Base-by-base conservation (phyloP, 2,797 vertebrate genomes). In the Diplodus sargus region DNA sequence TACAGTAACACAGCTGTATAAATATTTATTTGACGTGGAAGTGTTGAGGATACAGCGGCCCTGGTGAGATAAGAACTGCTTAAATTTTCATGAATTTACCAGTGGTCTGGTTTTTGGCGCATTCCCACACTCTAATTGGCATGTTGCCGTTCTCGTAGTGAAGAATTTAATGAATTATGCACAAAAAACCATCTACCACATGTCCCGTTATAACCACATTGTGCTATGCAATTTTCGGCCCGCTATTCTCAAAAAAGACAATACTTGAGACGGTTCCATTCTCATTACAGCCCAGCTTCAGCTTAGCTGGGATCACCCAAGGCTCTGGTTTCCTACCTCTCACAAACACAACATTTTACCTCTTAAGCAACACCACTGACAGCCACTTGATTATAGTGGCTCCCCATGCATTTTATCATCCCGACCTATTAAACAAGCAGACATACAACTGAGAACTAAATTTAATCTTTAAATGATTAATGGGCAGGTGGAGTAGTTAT, bases 11-110 rank as follows among this genome's bases (percentile, higher is more conserved):
- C 82, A 73, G 81, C 78, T 77, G 70, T 82, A 93, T 90, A 89
- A 91, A 94, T 93, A 92, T 94, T 82, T 88, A 93, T 91, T 87
- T 91, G 85, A 90, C 79, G 67, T 75, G 76, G 78, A 87, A 76
- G 76, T 80, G 78, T 79, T 76, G 80, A 66, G 57, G 82, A 87
- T 79, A 73, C 78, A 53, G 70, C 20, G 66, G 73, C 78, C 66
- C 60, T 80, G 67, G 85, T 83, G 83, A 90, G 85, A 91, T 81
- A 79, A 84, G 69, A 85, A 68, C 82, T 93, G 86, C 91, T 93
- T 93, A 92, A 88, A 89, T 90, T 93, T 94, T 94, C 87, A 93
- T 95, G 90, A 93, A 94, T 94, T 94, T 90, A 90, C 91, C 87
- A 89, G 83, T 83, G 85, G 89, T 89, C 91, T 81, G 85, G 63